Evolutionary conservation across 2,888 invertebrate genomes (phyloP).

Genomic region (Xestoiulus laeticollis): DNA sequence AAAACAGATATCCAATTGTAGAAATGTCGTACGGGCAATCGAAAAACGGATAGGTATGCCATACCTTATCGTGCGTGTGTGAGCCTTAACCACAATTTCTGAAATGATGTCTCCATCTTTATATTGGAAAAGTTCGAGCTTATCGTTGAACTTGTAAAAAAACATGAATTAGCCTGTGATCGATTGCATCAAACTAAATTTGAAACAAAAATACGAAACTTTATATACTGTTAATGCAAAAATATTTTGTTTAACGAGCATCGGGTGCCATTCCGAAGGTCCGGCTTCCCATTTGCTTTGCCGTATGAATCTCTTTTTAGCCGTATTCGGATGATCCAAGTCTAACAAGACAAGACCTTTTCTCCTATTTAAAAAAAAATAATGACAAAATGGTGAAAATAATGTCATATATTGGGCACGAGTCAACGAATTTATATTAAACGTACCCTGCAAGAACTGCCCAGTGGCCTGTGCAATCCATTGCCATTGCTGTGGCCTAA

Average conservation of each 20-base stretch:
- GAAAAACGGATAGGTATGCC: neutral
- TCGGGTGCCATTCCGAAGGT: constrained; percentile 92
- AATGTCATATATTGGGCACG: neutral
- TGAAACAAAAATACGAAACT: too few species aligned
- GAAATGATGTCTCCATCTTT: constrained; percentile 60
- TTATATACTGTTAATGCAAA: constrained; percentile 84
- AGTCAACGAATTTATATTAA: constrained; percentile 2
- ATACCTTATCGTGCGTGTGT: constrained; percentile 64
- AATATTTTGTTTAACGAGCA: constrained; percentile 74
- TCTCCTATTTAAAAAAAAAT: constrained; percentile 67
- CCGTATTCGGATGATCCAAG: constrained; percentile 75
- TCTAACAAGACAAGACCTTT: constrained; percentile 83
- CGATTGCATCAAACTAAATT: too few species aligned
- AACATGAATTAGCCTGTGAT: neutral
- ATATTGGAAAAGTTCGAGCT: constrained; percentile 87
- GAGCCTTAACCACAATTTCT: constrained; percentile 62
- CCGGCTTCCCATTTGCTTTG: constrained; percentile 94
- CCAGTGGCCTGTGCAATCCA: constrained; percentile 85
- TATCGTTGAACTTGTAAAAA: constrained; percentile 80
- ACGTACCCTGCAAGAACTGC: constrained; percentile 83
- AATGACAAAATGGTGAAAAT: neutral
- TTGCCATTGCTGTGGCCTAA: constrained; percentile 91
- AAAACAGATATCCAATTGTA: constrained; percentile 54
- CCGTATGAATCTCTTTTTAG: constrained; percentile 79
- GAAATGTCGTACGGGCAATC: neutral